Percentiles rank a stretch among this genome's conserved stretches.
Evolutionary conservation across 1,140 invertebrate genomes (phyloP).

Genomic region (Archegozetes longisetosus): DNA sequence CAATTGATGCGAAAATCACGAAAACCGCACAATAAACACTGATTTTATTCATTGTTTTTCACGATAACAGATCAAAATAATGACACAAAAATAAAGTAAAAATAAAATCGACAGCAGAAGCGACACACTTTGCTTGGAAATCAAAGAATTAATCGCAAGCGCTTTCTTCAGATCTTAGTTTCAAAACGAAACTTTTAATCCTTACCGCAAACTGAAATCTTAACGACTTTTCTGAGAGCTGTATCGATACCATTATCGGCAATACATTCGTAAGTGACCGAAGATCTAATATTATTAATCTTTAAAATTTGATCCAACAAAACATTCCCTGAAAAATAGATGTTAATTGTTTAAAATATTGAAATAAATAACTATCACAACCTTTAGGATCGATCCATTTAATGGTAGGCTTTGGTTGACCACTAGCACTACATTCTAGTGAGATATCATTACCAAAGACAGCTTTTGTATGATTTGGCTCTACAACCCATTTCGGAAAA

Average conservation of each 20-base stretch:
- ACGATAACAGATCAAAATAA: background rate
- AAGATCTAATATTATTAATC: background rate
- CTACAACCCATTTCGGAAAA: conserved; percentile 73
- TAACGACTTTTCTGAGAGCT: too few relatives aligned
- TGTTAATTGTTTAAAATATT: too few relatives aligned
- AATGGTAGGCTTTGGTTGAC: conserved; percentile 65
- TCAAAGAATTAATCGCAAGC: background rate
- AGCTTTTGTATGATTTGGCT: conserved; percentile 67
- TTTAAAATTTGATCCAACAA: background rate
- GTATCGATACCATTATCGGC: too few relatives aligned
- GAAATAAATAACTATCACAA: too few relatives aligned
- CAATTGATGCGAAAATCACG: too few relatives aligned
- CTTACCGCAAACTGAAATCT: too few relatives aligned
- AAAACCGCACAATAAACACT: too few relatives aligned
- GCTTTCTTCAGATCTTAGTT: background rate
- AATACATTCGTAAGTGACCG: too few relatives aligned
- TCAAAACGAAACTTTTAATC: background rate
- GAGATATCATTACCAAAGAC: conserved; percentile 61
- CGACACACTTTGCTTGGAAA: background rate
- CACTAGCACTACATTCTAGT: conserved; percentile 70
- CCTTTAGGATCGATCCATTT: conserved; percentile 43
- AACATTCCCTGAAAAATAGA: background rate
- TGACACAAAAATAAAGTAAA: background rate
- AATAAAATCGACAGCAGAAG: background rate
- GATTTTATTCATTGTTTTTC: background rate